Evolutionary conservation across 1,140 invertebrate species (phyloP).

Genomic region (Bombus sibiricus): DNA sequence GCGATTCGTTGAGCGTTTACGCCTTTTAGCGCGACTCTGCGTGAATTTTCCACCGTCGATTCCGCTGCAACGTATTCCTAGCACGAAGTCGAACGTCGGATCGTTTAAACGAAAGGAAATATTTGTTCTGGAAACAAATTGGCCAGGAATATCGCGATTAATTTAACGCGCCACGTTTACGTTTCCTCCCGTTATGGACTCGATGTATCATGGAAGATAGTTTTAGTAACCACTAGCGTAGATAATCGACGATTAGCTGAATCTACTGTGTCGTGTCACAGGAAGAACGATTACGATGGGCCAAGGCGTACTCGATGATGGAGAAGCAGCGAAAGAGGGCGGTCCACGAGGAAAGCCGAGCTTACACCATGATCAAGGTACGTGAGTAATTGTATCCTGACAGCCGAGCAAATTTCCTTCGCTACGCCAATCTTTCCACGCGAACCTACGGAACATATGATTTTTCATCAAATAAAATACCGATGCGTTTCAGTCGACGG

Average conservation of each 20-base stretch:
- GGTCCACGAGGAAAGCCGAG: constrained; percentile 75
- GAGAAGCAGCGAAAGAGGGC: constrained; percentile 63
- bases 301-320: constrained; percentile 43
- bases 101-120: not conserved
- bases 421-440: not conserved
- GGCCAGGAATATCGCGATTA: not conserved
- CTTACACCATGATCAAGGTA: constrained; percentile 79
- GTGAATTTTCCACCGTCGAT: not conserved
- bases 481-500: not conserved
- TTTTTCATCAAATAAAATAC: not conserved
- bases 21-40: not conserved
- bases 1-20: constrained; percentile 48
- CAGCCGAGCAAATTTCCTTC: no score
- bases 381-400: constrained; percentile 26
- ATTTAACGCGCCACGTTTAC: not conserved
- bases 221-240: not conserved
- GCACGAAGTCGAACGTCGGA: not conserved
- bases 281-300: constrained; percentile 67
- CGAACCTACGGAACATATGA: not conserved
- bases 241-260: constrained; percentile 3
- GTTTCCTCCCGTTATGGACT: not conserved
- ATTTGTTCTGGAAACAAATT: not conserved
- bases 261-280: constrained; percentile 51
- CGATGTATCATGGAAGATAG: not conserved
- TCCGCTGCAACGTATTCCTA: not conserved